phyloP scores from a whole-genome alignment of 1,140 invertebrate species.

The Dendrolimus punctatus region DNA sequence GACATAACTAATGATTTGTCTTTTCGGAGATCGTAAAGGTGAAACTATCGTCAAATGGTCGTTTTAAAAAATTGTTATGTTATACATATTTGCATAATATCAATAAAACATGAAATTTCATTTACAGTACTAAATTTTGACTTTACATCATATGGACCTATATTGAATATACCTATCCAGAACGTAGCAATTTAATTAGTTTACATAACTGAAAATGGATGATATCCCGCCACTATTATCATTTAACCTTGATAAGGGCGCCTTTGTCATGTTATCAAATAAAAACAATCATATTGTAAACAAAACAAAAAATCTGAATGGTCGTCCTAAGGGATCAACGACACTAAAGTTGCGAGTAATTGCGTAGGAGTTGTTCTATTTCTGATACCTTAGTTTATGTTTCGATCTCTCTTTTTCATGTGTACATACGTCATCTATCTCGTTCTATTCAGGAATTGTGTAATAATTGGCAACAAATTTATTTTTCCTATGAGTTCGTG shows the following conservation, averaged over 20 bases:
- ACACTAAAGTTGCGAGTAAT: constrained; percentile 28
- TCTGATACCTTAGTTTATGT: constrained; percentile 37
- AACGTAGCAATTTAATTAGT: no score
- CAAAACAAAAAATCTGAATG: constrained; percentile 21
- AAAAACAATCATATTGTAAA: constrained; percentile 13
- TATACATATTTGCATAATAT: no score
- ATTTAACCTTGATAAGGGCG: constrained; percentile 1
- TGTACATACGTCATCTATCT: constrained; percentile 21
- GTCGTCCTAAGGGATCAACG: constrained; percentile 54
- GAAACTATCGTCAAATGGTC: no score
- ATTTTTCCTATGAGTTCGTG: constrained; percentile 29
- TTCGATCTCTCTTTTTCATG: constrained; percentile 23
- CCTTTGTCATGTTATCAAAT: constrained; percentile 1
- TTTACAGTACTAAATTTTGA: no score
- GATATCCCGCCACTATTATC: no score
- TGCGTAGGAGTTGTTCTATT: constrained; percentile 62
- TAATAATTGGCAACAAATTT: constrained; percentile 56
- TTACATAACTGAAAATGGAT: no score
- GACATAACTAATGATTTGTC: no score
- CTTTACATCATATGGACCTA: no score
- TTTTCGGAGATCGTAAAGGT: no score
- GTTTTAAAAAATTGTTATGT: no score
- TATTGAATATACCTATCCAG: no score
- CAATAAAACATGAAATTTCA: no score
- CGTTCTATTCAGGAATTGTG: constrained; percentile 35